phyloP scores from a whole-genome alignment of 2,888 invertebrate species.

The Thelaira solivaga region DNA sequence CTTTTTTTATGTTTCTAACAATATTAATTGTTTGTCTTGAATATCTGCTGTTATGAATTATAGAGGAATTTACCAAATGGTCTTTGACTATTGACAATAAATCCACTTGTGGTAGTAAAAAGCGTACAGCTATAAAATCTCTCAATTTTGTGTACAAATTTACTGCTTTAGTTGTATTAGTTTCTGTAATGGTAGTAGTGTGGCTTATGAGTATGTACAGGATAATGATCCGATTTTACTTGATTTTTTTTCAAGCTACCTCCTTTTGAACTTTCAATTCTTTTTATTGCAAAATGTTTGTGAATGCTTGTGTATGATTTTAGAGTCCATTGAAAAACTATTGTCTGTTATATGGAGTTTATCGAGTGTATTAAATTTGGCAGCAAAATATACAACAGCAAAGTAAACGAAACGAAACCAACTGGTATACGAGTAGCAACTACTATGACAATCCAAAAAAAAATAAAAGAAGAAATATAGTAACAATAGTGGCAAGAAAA shows the following conservation, averaged over 20 bases:
- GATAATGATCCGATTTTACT: constrained; percentile 36
- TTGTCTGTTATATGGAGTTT: constrained; percentile 49
- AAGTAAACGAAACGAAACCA: constrained; percentile 32
- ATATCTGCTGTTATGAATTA: background rate
- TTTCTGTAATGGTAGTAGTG: background rate
- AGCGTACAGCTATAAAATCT: constrained; percentile 9
- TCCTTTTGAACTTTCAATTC: background rate
- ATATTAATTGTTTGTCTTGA: background rate
- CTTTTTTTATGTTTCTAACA: background rate
- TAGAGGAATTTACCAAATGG: background rate
- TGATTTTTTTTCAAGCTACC: background rate
- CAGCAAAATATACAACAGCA: constrained; percentile 28
- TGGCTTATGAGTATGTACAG: background rate
- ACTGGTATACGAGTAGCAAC: background rate
- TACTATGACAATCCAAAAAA: background rate
- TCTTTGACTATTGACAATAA: background rate
- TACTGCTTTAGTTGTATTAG: background rate
- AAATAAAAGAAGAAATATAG: constrained; percentile 7
- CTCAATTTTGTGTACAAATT: background rate
- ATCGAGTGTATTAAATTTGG: constrained; percentile 48
- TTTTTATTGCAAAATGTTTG: background rate
- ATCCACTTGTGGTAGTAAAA: constrained; percentile 5
- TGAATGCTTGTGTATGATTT: background rate
- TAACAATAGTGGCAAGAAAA: background rate
- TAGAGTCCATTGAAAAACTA: constrained; percentile 47